These are phyloP conservation scores for Falcaria lacertinaria DNA, from an alignment of 2,888 invertebrate genomes.

Conservation along the genomic window DNA sequence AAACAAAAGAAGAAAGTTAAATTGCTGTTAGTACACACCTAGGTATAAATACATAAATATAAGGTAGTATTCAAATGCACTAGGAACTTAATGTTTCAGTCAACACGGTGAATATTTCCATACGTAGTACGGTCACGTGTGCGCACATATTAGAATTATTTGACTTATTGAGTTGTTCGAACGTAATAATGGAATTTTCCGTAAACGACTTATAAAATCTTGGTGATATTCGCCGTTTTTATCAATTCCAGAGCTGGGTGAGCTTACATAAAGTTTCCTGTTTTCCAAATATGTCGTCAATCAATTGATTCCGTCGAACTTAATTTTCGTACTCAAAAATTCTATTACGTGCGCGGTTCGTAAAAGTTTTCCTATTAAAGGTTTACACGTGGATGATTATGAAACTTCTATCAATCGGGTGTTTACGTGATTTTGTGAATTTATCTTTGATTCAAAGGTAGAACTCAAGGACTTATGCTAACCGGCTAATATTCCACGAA, in stretches of 20 bases:
- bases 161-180: conserved; percentile 6
- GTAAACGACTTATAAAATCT: conserved; percentile 1
- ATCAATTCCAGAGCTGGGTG: conserved; percentile 13
- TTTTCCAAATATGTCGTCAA: conserved; percentile 17
- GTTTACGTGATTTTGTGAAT: conserved; percentile 21
- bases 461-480: conserved; percentile 51
- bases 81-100: background rate
- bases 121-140: too few species aligned
- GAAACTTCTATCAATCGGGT: conserved; percentile 37
- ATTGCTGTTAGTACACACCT: conserved; percentile 25
- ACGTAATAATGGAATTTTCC: conserved; percentile 12
- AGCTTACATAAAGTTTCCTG: conserved; percentile 16
- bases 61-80: background rate
- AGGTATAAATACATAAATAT: conserved; percentile 8
- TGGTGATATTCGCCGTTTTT: background rate
- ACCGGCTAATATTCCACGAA: conserved; percentile 26
- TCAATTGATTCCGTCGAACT: conserved; percentile 25
- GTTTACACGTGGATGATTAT: conserved; percentile 41
- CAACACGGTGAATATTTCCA: background rate
- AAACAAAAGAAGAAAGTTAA: conserved; percentile 63
- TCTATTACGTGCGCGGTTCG: conserved; percentile 27
- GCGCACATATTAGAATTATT: conserved; percentile 5
- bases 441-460: conserved; percentile 15
- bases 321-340: conserved; percentile 24
- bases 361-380: conserved; percentile 46